These are phyloP conservation scores for Nezara viridula DNA, from an alignment of 2,888 invertebrate species.

Conservation along the genomic window DNA sequence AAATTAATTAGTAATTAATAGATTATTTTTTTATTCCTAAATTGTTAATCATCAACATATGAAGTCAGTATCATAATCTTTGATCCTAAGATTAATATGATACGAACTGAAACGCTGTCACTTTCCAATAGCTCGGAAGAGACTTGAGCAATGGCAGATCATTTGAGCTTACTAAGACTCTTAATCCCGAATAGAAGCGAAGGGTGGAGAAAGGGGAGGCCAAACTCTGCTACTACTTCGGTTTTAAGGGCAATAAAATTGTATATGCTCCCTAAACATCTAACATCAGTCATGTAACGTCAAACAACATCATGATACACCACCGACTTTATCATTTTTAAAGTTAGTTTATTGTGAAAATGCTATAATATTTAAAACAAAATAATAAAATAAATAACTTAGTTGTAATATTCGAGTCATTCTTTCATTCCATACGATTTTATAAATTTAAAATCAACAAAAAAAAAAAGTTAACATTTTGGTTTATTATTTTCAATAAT, in stretches of 20 bases:
- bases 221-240: not conserved
- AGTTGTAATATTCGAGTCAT: too few relatives aligned
- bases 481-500: too few relatives aligned
- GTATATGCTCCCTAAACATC: not conserved
- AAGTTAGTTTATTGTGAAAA: not conserved
- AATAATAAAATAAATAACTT: too few relatives aligned
- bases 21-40: too few relatives aligned
- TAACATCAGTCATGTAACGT: not conserved
- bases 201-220: not conserved
- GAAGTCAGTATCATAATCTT: not conserved
- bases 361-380: too few relatives aligned
- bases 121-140: not conserved
- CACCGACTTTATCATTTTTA: not conserved
- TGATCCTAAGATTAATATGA: not conserved
- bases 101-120: not conserved
- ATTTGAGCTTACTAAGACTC: not conserved
- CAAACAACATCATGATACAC: not conserved
- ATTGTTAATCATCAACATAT: too few relatives aligned
- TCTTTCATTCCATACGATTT: too few relatives aligned
- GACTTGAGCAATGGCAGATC: not conserved
- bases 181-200: not conserved
- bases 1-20: too few relatives aligned
- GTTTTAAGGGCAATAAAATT: constrained; percentile 1
- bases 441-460: too few relatives aligned
- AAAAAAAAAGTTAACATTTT: too few relatives aligned